Percentiles rank a stretch among this genome's conserved stretches.
These are phyloP conservation scores for Apostichopus japonicus DNA, from an alignment of 35 echinoderm and acorn worm genomes.

Conservation along the genomic window DNA sequence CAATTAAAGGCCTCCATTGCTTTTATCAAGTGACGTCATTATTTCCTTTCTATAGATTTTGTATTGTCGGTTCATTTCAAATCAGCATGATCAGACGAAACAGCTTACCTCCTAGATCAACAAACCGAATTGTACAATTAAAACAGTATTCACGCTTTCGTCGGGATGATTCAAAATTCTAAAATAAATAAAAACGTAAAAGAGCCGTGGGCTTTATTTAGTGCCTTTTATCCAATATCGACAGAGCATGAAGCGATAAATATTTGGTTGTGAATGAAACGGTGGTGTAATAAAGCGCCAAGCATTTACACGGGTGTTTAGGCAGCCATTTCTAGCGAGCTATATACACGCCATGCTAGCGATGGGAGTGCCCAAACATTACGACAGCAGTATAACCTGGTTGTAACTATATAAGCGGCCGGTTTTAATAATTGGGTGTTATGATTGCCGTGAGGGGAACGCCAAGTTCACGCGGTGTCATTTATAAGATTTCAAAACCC, in stretches of 20 bases:
- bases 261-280: slow-evolving; percentile 14
- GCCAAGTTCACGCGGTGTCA: slow-evolving; percentile 12
- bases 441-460: slow-evolving; percentile 6
- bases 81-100: not conserved
- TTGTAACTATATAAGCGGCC: not conserved
- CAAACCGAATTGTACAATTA: slow-evolving; percentile 15
- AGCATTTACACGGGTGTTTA: slow-evolving; percentile 18
- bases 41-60: no score
- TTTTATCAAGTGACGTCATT: no score
- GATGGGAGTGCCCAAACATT: not conserved
- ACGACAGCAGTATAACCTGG: not conserved
- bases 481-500: not conserved
- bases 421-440: slow-evolving; percentile 6
- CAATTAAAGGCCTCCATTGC: no score
- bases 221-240: slow-evolving; percentile 22
- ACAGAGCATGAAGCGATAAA: slow-evolving; percentile 4
- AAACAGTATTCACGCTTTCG: slow-evolving; percentile 9
- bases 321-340: not conserved
- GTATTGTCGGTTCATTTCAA: no score
- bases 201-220: not conserved
- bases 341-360: not conserved
- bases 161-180: slow-evolving; percentile 7
- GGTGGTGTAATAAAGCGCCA: not conserved
- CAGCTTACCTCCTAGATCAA: slow-evolving; percentile 17
- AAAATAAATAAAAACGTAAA: slow-evolving; percentile 13